A percentile compares a stretch with the other conserved stretches of the same genome.
Conservation (phyloP, 1,140 invertebrate species). For the Drosophila quadrilineata region DNA sequence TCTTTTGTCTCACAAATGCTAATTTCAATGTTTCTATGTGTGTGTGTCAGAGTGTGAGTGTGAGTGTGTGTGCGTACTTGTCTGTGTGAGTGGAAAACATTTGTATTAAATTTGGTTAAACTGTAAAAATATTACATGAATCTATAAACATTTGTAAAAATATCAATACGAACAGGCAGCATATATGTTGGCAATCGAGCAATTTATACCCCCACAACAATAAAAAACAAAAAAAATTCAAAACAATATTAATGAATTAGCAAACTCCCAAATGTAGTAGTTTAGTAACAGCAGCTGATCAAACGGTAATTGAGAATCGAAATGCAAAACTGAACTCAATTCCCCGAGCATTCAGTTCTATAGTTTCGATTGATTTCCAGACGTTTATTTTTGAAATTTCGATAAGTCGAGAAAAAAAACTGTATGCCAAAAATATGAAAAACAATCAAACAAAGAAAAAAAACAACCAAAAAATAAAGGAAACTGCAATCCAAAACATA, state of each 20-base stretch:
- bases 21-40: constrained; percentile 73
- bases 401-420: constrained; percentile 37
- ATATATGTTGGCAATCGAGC: constrained; percentile 82
- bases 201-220: constrained; percentile 55
- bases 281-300: constrained; percentile 47
- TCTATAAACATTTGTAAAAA: constrained; percentile 25
- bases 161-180: constrained; percentile 72
- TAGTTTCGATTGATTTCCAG: constrained; percentile 22
- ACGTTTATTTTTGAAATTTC: constrained; percentile 43
- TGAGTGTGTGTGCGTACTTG: constrained; percentile 29
- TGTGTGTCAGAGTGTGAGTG: constrained; percentile 35
- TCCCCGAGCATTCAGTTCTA: not conserved
- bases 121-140: constrained; percentile 22
- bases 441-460: not conserved
- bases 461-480: constrained; percentile 7
- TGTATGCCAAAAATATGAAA: constrained; percentile 14
- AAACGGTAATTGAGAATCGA: not conserved
- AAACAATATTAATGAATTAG: too few relatives aligned
- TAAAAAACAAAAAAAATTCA: too few relatives aligned
- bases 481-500: constrained; percentile 4
- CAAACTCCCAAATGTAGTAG: constrained; percentile 28
- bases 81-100: constrained; percentile 57
- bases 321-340: constrained; percentile 1
- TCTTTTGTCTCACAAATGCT: constrained; percentile 42
- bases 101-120: constrained; percentile 80